These are phyloP conservation scores for Adelges cooleyi DNA, from an alignment of 1,140 invertebrate species.

Conservation along the genomic window DNA sequence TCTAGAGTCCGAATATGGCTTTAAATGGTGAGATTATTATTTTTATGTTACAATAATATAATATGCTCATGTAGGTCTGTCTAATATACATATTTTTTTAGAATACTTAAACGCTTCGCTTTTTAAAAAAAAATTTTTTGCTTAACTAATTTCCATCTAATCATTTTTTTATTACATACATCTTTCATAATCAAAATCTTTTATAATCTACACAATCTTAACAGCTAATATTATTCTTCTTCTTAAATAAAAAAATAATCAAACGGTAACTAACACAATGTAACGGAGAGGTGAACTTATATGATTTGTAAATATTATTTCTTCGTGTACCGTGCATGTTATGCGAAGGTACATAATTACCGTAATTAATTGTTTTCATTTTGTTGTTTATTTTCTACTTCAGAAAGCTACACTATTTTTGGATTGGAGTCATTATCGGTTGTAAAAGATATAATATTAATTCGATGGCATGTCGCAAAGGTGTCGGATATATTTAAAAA, in stretches of 20 bases:
- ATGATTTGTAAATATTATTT: constrained; percentile 28
- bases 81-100: not conserved
- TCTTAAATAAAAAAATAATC: no score
- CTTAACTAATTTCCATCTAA: not conserved
- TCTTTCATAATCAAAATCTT: not conserved
- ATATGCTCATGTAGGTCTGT: not conserved
- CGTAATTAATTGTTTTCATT: constrained; percentile 23
- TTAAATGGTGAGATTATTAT: constrained; percentile 27
- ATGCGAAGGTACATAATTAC: not conserved
- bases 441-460: no score
- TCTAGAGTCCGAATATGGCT: constrained; percentile 18
- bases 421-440: constrained; percentile 23
- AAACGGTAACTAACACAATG: not conserved
- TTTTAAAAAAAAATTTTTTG: no score
- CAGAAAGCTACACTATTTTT: constrained; percentile 21
- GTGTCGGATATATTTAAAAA: no score
- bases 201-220: no score
- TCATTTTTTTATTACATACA: not conserved
- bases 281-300: constrained; percentile 25
- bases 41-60: not conserved
- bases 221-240: no score
- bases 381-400: constrained; percentile 23
- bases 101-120: not conserved
- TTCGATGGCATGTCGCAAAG: no score
- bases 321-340: constrained; percentile 1